Percentiles rank a stretch among this genome's conserved stretches.
Evolutionary conservation across 2,113 vertebrate genomes (phyloP).

Genomic region (Ibidorhyncha struthersii): DNA sequence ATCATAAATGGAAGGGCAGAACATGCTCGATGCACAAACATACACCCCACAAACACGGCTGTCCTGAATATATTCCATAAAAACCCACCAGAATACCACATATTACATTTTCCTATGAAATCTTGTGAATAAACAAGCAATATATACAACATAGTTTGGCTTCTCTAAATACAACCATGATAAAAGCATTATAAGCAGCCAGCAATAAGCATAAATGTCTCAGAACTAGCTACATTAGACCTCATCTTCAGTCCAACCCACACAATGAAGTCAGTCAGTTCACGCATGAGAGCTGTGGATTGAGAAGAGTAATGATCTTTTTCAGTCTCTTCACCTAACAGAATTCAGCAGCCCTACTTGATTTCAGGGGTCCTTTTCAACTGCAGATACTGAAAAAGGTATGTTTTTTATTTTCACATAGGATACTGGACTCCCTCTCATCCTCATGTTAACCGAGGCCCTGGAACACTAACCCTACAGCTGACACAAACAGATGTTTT

Average conservation of each 20-base stretch:
- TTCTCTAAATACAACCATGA: not conserved
- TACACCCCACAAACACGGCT: not conserved
- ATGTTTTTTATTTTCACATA: not conserved
- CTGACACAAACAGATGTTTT: constrained; percentile 41
- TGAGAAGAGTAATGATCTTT: not conserved
- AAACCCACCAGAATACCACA: not conserved
- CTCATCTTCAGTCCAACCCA: not conserved
- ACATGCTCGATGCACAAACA: not conserved
- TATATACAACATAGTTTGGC: not conserved
- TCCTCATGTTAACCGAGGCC: not conserved
- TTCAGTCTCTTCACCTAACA: not conserved
- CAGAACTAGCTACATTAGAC: not conserved
- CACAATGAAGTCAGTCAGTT: not conserved
- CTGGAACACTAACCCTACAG: not conserved
- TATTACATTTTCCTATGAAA: not conserved
- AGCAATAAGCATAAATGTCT: not conserved
- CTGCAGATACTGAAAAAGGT: not conserved
- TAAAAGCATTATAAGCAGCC: not conserved
- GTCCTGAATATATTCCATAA: not conserved
- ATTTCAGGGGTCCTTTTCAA: not conserved
- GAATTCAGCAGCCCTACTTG: not conserved
- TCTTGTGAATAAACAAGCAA: not conserved
- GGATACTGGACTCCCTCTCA: not conserved
- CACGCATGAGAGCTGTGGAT: not conserved
- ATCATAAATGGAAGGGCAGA: not conserved